Evolutionary conservation across 2,113 vertebrate genomes (phyloP).

Genomic region (Atrichornis clamosus): DNA sequence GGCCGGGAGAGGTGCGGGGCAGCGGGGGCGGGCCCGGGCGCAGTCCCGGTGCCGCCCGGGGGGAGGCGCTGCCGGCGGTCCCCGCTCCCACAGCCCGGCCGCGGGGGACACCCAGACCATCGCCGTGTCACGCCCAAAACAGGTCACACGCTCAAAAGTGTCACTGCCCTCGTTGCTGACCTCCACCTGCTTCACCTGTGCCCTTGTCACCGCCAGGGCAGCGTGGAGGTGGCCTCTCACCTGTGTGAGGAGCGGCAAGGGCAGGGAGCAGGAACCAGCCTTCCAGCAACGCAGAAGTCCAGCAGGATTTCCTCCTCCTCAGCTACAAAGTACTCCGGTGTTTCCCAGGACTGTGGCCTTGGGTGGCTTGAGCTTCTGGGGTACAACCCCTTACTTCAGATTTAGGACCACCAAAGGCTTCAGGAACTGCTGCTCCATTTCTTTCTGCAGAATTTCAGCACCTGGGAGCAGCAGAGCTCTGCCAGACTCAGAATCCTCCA

Average conservation of each 20-base stretch:
- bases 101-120: fast-evolving
- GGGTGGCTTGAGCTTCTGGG: fast-evolving
- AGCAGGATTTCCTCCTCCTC: neutral
- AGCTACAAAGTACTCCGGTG: fast-evolving
- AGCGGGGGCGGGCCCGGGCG: neutral
- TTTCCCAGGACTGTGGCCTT: neutral
- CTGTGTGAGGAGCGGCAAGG: neutral
- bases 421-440: neutral
- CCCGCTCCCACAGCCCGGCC: fast-evolving
- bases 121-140: no score
- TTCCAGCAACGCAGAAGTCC: neutral
- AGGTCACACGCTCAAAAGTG: fast-evolving
- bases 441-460: neutral
- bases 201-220: fast-evolving
- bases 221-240: neutral
- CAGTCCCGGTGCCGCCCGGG: neutral
- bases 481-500: neutral
- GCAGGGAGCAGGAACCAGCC: no score
- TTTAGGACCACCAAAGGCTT: neutral
- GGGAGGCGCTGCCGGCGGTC: neutral
- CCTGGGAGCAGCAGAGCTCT: neutral
- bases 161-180: fast-evolving
- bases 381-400: fast-evolving
- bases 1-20: neutral
- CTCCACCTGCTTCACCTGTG: neutral